These are phyloP conservation scores for Temnothorax nylanderi DNA, from an alignment of 1,140 invertebrate species.

Conservation along the genomic window DNA sequence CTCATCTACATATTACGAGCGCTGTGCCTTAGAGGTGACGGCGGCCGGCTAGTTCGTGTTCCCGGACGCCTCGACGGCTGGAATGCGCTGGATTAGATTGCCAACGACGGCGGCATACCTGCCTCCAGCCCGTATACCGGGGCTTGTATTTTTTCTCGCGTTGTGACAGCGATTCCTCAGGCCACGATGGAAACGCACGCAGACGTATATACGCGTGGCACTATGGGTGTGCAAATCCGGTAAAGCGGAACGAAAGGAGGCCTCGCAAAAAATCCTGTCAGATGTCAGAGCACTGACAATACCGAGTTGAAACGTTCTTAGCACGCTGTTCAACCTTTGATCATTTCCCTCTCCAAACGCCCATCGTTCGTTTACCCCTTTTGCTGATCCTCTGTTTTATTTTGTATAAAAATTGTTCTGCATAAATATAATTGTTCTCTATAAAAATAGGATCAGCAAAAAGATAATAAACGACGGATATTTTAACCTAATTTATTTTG, in stretches of 20 bases:
- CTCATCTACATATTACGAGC: constrained; percentile 77
- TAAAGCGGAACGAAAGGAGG: constrained; percentile 14
- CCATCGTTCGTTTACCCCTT: neutral
- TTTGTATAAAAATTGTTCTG: neutral
- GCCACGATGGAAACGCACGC: constrained; percentile 8
- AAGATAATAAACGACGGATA: neutral
- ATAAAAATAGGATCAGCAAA: neutral
- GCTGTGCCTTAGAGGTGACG: constrained; percentile 72
- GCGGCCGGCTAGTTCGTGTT: constrained; percentile 44
- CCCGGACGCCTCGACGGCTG: constrained; percentile 63
- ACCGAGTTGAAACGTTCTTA: neutral
- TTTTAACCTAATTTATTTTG: neutral
- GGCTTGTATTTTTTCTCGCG: constrained; percentile 13
- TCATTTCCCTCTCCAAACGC: neutral
- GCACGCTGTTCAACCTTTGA: neutral
- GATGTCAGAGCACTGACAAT: constrained; percentile 22
- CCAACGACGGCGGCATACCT: constrained; percentile 60
- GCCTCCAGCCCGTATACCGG: neutral
- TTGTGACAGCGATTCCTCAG: constrained; percentile 54
- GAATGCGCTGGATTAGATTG: constrained; percentile 75
- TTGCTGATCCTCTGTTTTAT: neutral
- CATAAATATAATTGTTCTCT: neutral
- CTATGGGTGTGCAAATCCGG: neutral
- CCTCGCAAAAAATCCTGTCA: constrained; percentile 5
- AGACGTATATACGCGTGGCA: neutral